phyloP scores from a whole-genome alignment of 2,888 invertebrate species.

The Ormyrus thymus region DNA sequence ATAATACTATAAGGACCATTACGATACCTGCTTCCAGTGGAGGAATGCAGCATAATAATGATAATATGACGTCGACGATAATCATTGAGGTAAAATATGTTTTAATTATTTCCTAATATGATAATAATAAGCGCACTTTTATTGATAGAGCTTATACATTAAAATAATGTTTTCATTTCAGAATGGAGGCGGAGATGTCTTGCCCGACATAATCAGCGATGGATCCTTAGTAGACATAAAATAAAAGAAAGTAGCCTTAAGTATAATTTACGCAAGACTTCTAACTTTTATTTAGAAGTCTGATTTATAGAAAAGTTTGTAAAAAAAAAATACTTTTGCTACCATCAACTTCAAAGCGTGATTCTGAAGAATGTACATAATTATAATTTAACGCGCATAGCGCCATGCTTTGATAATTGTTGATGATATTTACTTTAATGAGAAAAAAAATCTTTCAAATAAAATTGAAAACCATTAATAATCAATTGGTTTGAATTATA shows the following conservation, averaged over 20 bases:
- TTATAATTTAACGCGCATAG: slow-evolving; percentile 32
- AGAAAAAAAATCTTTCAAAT: slow-evolving; percentile 4
- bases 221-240: slow-evolving; percentile 56
- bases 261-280: slow-evolving; percentile 17
- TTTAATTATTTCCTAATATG: background rate
- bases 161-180: slow-evolving; percentile 56
- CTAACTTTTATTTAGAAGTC: slow-evolving; percentile 31
- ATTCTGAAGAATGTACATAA: slow-evolving; percentile 45
- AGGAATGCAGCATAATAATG: slow-evolving; percentile 66
- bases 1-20: slow-evolving; percentile 66
- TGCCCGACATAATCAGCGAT: slow-evolving; percentile 67
- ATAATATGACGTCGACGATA: slow-evolving; percentile 67
- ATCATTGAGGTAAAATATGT: slow-evolving; percentile 64
- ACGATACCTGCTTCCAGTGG: slow-evolving; percentile 65
- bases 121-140: background rate
- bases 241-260: slow-evolving; percentile 32
- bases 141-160: background rate
- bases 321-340: slow-evolving; percentile 37
- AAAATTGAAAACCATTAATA: slow-evolving; percentile 25
- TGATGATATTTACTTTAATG: slow-evolving; percentile 20
- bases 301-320: slow-evolving; percentile 23
- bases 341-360: slow-evolving; percentile 29
- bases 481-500: slow-evolving; percentile 27
- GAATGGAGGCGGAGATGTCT: slow-evolving; percentile 62
- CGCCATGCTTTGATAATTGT: slow-evolving; percentile 18